Evolutionary conservation across 2,888 invertebrate genomes (phyloP).

Genomic region (Callyntrura sp.): DNA sequence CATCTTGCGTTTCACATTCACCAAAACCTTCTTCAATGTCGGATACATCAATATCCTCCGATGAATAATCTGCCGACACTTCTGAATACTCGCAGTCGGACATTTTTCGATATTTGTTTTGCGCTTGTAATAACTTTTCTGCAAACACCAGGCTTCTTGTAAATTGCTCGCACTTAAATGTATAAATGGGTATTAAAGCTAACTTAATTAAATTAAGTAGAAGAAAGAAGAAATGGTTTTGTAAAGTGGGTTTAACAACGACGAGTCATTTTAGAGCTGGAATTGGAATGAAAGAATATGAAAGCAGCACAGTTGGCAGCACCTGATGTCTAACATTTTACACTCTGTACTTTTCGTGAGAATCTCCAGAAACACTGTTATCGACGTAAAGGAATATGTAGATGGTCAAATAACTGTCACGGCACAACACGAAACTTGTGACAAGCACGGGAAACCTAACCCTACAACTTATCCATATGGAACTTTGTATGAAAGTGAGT

Average conservation of each 20-base stretch:
- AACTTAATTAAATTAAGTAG: no score
- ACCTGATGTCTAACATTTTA: not conserved
- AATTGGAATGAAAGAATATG: no score
- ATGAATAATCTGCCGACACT: constrained; percentile 59
- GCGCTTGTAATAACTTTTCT: no score
- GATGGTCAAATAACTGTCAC: not conserved
- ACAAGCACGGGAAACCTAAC: constrained; percentile 25
- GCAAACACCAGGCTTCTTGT: no score
- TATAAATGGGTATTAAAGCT: no score
- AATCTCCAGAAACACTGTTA: no score
- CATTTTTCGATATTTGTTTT: constrained; percentile 45
- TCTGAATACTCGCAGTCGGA: constrained; percentile 52
- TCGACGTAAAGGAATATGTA: not conserved
- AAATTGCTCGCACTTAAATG: no score
- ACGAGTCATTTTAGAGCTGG: no score
- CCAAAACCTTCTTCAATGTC: constrained; percentile 43
- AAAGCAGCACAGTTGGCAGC: not conserved
- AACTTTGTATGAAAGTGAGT: not conserved
- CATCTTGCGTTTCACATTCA: constrained; percentile 28
- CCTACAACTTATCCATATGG: not conserved
- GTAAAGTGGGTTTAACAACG: no score
- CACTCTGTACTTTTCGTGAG: not conserved
- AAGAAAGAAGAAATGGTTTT: no score
- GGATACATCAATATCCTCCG: constrained; percentile 65
- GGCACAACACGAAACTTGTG: not conserved